These are phyloP conservation scores for Ranitomeya variabilis DNA, from an alignment of 2,113 vertebrate genomes.

Conservation along the genomic window DNA sequence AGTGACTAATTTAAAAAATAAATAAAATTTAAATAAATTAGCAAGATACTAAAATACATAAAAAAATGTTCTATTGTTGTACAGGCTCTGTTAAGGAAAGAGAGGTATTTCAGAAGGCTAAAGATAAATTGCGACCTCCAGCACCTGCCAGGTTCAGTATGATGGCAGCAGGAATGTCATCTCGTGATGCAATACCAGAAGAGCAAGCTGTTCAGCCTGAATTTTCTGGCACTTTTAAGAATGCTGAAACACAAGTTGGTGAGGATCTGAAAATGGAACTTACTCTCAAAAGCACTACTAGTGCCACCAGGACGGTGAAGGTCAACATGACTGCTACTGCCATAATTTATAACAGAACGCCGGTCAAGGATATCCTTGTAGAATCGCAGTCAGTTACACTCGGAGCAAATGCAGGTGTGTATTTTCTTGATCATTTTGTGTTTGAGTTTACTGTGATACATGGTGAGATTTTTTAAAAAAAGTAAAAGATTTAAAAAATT, in stretches of 20 bases:
- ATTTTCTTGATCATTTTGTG: not conserved
- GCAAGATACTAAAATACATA: no score
- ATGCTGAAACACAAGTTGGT: conserved; percentile 65
- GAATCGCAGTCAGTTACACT: conserved; percentile 64
- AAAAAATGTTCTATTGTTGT: not conserved
- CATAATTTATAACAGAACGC: conserved; percentile 73
- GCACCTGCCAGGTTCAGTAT: rapidly evolving
- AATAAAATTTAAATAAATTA: no score
- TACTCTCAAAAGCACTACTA: conserved; percentile 69
- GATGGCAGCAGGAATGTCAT: not conserved
- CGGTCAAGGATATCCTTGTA: conserved; percentile 69
- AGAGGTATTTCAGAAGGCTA: conserved; percentile 66
- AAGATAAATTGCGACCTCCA: conserved; percentile 61
- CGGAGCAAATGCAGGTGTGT: conserved; percentile 72
- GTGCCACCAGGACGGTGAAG: conserved; percentile 60
- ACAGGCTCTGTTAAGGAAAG: conserved; percentile 67
- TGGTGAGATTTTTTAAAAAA: not conserved
- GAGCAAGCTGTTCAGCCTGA: conserved; percentile 62
- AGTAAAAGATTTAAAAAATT: no score
- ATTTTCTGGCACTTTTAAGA: conserved; percentile 70
- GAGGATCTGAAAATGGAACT: conserved; percentile 69
- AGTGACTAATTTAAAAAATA: no score
- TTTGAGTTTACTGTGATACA: not conserved
- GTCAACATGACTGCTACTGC: conserved; percentile 75
- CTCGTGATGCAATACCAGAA: conserved; percentile 11